Conservation (phyloP, 2,113 vertebrate species). For the Peromyscus californicus region DNA sequence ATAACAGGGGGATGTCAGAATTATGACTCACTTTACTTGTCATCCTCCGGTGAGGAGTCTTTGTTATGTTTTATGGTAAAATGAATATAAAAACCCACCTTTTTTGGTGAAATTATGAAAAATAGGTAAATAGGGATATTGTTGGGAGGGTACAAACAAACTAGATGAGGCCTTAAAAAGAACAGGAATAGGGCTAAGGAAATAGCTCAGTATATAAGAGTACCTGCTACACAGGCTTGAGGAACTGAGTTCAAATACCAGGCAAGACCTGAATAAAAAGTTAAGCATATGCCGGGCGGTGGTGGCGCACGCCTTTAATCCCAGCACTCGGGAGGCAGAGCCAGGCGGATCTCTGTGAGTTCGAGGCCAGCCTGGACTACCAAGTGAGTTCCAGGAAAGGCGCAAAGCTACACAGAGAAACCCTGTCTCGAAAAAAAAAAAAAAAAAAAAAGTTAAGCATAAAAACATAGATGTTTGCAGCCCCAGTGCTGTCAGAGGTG, state of each 20-base stretch:
- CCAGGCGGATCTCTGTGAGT: too few relatives aligned
- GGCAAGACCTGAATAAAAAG: not conserved
- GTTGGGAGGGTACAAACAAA: not conserved
- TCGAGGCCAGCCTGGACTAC: too few relatives aligned
- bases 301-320: too few relatives aligned
- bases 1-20: not conserved
- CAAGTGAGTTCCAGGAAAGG: too few relatives aligned
- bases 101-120: not conserved
- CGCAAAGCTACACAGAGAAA: too few relatives aligned
- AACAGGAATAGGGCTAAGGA: not conserved
- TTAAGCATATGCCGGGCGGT: too few relatives aligned
- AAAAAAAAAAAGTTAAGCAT: not conserved
- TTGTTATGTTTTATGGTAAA: not conserved
- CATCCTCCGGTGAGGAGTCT: not conserved
- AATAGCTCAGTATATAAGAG: too few relatives aligned
- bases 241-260: not conserved
- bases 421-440: too few relatives aligned
- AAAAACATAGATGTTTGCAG: not conserved
- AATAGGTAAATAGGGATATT: not conserved
- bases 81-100: not conserved
- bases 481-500: not conserved
- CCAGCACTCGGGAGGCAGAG: too few relatives aligned
- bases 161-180: not conserved
- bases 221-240: not conserved
- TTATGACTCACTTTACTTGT: not conserved